phyloP scores from a whole-genome alignment of 2,113 vertebrate genomes.

The Myxocyprinus asiaticus region DNA sequence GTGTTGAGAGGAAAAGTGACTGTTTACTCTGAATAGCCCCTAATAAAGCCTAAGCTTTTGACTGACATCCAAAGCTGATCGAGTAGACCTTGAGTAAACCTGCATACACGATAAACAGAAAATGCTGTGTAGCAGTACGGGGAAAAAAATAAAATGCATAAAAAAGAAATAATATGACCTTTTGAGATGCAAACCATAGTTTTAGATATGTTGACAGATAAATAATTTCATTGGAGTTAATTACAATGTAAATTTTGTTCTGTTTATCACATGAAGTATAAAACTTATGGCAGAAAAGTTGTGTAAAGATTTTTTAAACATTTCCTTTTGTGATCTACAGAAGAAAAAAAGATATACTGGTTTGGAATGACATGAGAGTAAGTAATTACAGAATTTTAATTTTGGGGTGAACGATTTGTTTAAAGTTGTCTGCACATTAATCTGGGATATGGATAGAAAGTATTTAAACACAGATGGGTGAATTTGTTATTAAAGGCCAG shows the following conservation, averaged over 20 bases:
- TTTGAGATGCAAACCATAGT: not conserved
- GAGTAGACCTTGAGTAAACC: conserved; percentile 40
- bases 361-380: too few species aligned
- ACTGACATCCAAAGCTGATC: conserved; percentile 47
- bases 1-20: conserved; percentile 34
- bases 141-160: not conserved
- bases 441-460: too few species aligned
- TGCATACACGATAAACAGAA: not conserved
- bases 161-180: not conserved
- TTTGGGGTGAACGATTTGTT: too few species aligned
- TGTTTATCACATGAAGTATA: too few species aligned
- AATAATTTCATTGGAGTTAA: not conserved
- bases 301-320: not conserved
- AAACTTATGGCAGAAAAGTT: too few species aligned
- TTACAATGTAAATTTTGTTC: not conserved
- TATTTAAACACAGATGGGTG: too few species aligned
- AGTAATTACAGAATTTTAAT: too few species aligned
- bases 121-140: not conserved
- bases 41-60: conserved; percentile 52
- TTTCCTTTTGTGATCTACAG: too few species aligned
- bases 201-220: conserved; percentile 13
- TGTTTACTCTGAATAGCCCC: conserved; percentile 56
- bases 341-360: too few species aligned
- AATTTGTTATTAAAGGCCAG: not conserved
- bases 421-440: too few species aligned